Evolutionary conservation across 2,888 invertebrate species (phyloP).

Genomic region (Acanthosepion lycidas): DNA sequence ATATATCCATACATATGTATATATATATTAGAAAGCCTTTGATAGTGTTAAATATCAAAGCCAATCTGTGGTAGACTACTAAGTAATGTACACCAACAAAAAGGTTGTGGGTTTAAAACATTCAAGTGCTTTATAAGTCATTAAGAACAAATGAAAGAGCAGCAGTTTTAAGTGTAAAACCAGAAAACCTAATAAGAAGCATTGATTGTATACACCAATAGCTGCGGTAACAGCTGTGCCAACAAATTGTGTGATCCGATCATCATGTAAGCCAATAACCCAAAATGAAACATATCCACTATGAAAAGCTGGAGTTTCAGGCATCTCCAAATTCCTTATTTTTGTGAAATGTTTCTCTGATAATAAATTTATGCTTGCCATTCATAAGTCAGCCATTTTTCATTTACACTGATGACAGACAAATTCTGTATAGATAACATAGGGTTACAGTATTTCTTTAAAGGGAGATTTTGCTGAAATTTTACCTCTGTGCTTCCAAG

Average conservation of each 20-base stretch:
- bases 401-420: background rate
- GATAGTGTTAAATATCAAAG: background rate
- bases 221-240: slow-evolving; percentile 3
- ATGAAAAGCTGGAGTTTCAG: background rate
- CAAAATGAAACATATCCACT: background rate
- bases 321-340: background rate
- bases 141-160: background rate
- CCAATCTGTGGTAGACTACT: background rate
- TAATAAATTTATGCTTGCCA: background rate
- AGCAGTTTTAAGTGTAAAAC: background rate
- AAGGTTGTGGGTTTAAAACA: background rate
- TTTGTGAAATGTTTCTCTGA: background rate
- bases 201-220: background rate
- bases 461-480: background rate
- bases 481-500: background rate
- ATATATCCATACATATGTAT: no score
- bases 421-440: background rate
- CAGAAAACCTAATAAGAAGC: background rate
- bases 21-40: background rate
- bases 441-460: background rate
- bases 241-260: background rate
- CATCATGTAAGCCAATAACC: background rate
- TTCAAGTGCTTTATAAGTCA: background rate
- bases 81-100: no score
- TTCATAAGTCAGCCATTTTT: background rate